These are phyloP conservation scores for Bambusicola thoracicus DNA, from an alignment of 2,113 vertebrate genomes.

Conservation along the genomic window DNA sequence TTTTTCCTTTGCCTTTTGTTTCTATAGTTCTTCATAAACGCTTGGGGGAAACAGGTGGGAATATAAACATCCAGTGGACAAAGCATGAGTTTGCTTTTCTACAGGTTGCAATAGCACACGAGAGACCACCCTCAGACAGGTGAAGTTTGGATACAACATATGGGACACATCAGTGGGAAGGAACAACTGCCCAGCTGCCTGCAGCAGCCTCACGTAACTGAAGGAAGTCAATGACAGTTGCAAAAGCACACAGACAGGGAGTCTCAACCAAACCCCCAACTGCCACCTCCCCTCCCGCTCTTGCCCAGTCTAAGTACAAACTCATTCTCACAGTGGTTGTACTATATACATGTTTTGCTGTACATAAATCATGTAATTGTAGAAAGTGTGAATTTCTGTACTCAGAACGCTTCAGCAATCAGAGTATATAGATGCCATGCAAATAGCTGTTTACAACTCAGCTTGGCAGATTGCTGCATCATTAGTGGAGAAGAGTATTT, in stretches of 20 bases:
- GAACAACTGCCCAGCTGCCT: neutral
- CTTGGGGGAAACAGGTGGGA: neutral
- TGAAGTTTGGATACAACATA: neutral
- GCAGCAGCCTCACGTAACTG: neutral
- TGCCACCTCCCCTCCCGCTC: neutral
- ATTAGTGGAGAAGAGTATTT: neutral
- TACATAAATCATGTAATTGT: neutral
- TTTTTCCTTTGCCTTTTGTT: neutral
- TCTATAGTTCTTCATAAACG: neutral
- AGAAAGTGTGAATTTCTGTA: neutral
- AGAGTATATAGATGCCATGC: neutral
- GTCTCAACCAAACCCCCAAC: neutral
- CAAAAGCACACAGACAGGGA: neutral
- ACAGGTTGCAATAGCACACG: neutral
- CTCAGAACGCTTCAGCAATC: neutral
- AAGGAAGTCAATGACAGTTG: neutral
- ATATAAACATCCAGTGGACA: neutral
- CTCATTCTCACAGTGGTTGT: rapidly evolving
- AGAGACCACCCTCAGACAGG: neutral
- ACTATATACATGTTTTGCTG: neutral
- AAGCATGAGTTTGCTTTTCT: neutral
- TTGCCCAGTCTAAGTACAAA: no score
- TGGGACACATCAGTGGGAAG: neutral
- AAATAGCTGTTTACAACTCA: neutral
- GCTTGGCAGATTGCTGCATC: neutral